Evolutionary conservation across 1,140 invertebrate species (phyloP).

Genomic region (Sycobia sp.): DNA sequence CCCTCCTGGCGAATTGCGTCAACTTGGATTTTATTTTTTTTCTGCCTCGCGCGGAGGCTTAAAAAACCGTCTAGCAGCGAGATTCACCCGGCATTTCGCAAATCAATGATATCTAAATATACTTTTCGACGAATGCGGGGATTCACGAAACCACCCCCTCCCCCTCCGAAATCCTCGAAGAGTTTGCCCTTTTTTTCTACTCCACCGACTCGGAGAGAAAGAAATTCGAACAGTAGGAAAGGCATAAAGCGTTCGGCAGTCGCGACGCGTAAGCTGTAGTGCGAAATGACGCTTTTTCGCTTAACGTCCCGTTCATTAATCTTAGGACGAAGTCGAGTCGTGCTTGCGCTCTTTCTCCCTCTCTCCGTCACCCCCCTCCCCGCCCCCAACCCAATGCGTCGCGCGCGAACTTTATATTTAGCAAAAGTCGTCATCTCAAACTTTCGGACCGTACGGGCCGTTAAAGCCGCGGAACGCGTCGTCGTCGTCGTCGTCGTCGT

Average conservation of each 20-base stretch:
- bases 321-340: constrained; percentile 38
- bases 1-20: no score
- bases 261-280: neutral
- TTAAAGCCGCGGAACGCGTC: constrained; percentile 44
- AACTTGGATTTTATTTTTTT: no score
- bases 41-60: no score
- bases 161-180: neutral
- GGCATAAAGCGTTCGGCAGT: neutral
- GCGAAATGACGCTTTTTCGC: constrained; percentile 23
- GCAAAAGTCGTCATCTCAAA: constrained; percentile 42
- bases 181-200: neutral
- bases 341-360: neutral
- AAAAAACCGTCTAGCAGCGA: no score
- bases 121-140: no score
- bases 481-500: constrained; percentile 31
- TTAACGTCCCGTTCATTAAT: constrained; percentile 41
- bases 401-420: constrained; percentile 44
- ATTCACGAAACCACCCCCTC: no score
- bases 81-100: no score
- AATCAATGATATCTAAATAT: no score
- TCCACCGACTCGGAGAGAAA: neutral
- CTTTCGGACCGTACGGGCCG: constrained; percentile 43
- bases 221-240: neutral
- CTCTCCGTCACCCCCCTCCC: neutral
- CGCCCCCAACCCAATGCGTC: neutral